Evolutionary conservation across 2,888 invertebrate species (phyloP).

Genomic region (Cephus pygmeus): DNA sequence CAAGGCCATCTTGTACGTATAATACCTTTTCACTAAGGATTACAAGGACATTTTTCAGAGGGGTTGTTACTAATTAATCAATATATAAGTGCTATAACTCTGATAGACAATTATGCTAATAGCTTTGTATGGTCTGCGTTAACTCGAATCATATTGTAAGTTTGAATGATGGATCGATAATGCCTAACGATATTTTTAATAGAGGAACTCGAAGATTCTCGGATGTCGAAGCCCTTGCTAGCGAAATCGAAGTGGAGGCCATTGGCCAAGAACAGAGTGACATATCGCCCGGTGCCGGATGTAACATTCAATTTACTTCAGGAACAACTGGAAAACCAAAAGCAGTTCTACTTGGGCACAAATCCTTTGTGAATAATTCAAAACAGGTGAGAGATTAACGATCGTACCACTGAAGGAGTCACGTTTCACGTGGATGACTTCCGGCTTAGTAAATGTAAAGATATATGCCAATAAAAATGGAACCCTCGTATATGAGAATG

Average conservation of each 20-base stretch:
- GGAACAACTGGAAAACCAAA: slow-evolving; percentile 87
- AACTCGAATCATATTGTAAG: neutral
- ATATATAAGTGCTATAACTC: neutral
- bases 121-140: neutral
- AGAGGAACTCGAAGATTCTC: slow-evolving; percentile 66
- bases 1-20: neutral
- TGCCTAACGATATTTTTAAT: slow-evolving; percentile 20
- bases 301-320: slow-evolving; percentile 87
- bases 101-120: neutral
- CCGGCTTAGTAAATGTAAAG: neutral
- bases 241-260: slow-evolving; percentile 47
- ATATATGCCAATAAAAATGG: neutral
- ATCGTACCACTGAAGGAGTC: neutral
- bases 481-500: neutral
- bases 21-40: neutral
- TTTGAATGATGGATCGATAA: neutral
- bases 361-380: slow-evolving; percentile 81
- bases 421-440: neutral
- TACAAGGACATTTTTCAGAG: neutral
- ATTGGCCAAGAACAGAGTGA: slow-evolving; percentile 68
- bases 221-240: slow-evolving; percentile 63
- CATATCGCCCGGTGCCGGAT: slow-evolving; percentile 75
- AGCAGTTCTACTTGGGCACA: slow-evolving; percentile 78
- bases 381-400: slow-evolving; percentile 70
- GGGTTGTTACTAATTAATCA: neutral